Conservation (phyloP, 1,140 invertebrate species). For the Drosophila fuyamai region DNA sequence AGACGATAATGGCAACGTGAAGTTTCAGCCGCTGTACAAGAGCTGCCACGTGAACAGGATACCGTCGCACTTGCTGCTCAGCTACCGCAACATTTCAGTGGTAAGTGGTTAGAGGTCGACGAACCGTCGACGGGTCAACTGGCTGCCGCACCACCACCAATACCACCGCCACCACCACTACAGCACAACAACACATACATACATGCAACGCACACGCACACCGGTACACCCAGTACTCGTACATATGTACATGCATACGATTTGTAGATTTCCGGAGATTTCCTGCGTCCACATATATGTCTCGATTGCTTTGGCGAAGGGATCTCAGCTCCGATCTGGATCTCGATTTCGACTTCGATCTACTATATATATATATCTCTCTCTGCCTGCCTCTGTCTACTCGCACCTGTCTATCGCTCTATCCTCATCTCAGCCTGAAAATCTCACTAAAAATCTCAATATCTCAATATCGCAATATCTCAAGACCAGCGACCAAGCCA, state of each 20-base stretch:
- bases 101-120: constrained; percentile 77
- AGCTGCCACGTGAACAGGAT: constrained; percentile 87
- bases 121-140: constrained; percentile 30
- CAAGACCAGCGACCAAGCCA: constrained; percentile 61
- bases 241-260: constrained; percentile 36
- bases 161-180: constrained; percentile 29
- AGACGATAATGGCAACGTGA: constrained; percentile 84
- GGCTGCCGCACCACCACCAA: constrained; percentile 58
- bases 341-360: constrained; percentile 15
- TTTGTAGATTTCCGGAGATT: constrained; percentile 42
- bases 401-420: constrained; percentile 45
- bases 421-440: constrained; percentile 28
- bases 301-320: constrained; percentile 22
- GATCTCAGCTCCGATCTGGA: constrained; percentile 28
- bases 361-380: constrained; percentile 24
- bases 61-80: constrained; percentile 86
- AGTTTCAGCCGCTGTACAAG: constrained; percentile 87
- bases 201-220: constrained; percentile 29
- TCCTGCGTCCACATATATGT: constrained; percentile 19
- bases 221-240: constrained; percentile 16
- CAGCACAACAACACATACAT: constrained; percentile 45
- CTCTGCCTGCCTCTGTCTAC: constrained; percentile 36
- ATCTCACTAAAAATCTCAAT: constrained; percentile 9
- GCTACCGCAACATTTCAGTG: constrained; percentile 86
- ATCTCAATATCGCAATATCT: constrained; percentile 22